These are phyloP conservation scores for Tineola bisselliella DNA, from an alignment of 2,888 invertebrate species.

Conservation along the genomic window DNA sequence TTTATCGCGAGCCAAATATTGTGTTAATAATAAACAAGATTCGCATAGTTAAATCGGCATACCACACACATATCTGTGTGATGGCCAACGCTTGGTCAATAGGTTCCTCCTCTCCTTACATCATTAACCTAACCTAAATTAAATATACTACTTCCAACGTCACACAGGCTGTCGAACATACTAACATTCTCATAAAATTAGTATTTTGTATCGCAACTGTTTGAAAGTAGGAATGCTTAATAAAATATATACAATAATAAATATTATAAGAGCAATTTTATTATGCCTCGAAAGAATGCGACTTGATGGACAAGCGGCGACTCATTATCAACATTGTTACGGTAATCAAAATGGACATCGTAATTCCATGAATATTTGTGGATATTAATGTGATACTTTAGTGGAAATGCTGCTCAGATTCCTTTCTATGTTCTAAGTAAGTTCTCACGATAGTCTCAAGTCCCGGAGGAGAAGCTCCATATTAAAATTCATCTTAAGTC, in stretches of 20 bases:
- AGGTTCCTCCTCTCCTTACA: background rate
- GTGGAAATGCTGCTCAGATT: slow-evolving; percentile 19
- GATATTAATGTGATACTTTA: slow-evolving; percentile 17
- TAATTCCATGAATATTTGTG: slow-evolving; percentile 36
- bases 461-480: too few species aligned
- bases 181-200: too few species aligned
- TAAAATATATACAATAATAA: too few species aligned
- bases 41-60: slow-evolving; percentile 32
- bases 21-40: slow-evolving; percentile 35
- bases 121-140: background rate
- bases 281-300: background rate
- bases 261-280: too few species aligned
- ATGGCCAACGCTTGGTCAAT: slow-evolving; percentile 21
- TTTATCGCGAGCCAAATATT: slow-evolving; percentile 30
- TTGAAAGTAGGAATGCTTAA: too few species aligned
- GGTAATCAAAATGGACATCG: slow-evolving; percentile 29
- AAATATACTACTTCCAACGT: background rate
- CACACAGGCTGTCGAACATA: too few species aligned
- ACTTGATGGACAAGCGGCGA: background rate
- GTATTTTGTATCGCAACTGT: too few species aligned
- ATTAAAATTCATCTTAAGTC: too few species aligned
- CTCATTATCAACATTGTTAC: background rate
- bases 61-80: slow-evolving; percentile 31
- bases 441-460: slow-evolving; percentile 7
- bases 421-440: slow-evolving; percentile 28